Evolutionary conservation across 2,113 vertebrate species (phyloP).

Genomic region (Platanista minor): DNA sequence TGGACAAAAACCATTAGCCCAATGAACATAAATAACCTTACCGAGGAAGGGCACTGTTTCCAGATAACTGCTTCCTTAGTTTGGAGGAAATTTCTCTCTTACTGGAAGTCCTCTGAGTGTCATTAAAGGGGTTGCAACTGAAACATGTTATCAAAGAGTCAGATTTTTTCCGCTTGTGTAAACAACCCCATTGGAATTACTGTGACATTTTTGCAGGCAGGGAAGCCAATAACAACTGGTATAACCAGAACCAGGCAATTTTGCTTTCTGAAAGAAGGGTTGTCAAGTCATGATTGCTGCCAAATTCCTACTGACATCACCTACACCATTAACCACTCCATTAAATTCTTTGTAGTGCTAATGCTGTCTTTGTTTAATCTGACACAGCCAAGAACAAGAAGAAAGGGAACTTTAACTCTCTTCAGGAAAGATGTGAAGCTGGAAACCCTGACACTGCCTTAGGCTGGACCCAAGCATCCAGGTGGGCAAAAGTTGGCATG

Average conservation of each 20-base stretch:
- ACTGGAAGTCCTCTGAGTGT: constrained; percentile 18
- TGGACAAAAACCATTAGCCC: constrained; percentile 61
- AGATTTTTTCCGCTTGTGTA: constrained; percentile 39
- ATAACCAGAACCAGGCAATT: constrained; percentile 39
- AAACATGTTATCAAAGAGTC: constrained; percentile 56
- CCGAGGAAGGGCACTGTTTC: constrained; percentile 22
- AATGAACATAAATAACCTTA: constrained; percentile 55
- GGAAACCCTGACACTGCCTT: background rate
- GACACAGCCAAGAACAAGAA: background rate
- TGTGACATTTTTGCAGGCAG: constrained; percentile 35
- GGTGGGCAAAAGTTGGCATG: background rate
- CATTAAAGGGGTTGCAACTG: constrained; percentile 23
- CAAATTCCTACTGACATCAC: constrained; percentile 30
- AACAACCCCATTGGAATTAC: constrained; percentile 53
- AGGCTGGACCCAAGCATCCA: background rate
- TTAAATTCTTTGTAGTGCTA: background rate
- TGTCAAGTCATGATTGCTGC: constrained; percentile 45
- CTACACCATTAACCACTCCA: constrained; percentile 11
- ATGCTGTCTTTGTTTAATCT: constrained; percentile 12
- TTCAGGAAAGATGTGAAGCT: background rate
- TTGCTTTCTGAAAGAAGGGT: constrained; percentile 41
- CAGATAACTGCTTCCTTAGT: constrained; percentile 36
- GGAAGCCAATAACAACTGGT: constrained; percentile 39
- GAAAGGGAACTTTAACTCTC: background rate
- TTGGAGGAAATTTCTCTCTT: constrained; percentile 36